Percentiles rank a stretch among this genome's conserved stretches.
phyloP scores from a whole-genome alignment of 1,140 invertebrate species.

The Lucilia sericata region DNA sequence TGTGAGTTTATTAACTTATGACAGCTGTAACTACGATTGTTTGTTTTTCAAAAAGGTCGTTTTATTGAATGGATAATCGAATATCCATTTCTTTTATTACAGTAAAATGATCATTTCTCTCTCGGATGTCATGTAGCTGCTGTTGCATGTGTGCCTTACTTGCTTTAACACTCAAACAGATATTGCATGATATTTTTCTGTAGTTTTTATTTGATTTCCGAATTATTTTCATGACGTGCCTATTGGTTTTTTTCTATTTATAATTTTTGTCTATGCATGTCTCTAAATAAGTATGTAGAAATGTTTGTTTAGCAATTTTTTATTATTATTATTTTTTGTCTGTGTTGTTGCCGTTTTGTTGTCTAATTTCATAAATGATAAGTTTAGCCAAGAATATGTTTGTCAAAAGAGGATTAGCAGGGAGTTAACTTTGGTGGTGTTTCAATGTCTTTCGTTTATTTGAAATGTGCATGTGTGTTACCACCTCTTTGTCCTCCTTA shows the following conservation, averaged over 20 bases:
- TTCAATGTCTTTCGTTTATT: constrained; percentile 16
- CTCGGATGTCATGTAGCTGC: not conserved
- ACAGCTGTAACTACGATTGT: constrained; percentile 13
- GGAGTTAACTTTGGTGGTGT: not conserved
- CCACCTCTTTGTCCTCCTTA: constrained; percentile 36
- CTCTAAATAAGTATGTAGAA: not conserved
- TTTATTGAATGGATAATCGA: constrained; percentile 28
- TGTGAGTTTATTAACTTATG: constrained; percentile 2
- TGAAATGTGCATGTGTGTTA: constrained; percentile 36
- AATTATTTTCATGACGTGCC: constrained; percentile 30
- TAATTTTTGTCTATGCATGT: not conserved
- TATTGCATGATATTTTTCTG: not conserved
- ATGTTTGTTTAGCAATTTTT: constrained; percentile 24
- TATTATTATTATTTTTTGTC: not conserved
- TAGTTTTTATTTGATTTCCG: constrained; percentile 9
- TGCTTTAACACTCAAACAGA: not conserved
- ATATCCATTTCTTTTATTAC: constrained; percentile 33
- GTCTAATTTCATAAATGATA: constrained; percentile 38
- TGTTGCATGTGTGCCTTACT: not conserved
- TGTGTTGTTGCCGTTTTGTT: not conserved
- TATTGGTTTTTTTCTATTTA: constrained; percentile 6
- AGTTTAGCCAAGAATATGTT: constrained; percentile 30
- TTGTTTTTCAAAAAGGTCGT: constrained; percentile 17
- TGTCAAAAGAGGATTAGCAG: not conserved
- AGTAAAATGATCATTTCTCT: constrained; percentile 32